These are phyloP conservation scores for Lapara coniferarum DNA, from an alignment of 2,888 invertebrate genomes.

Conservation along the genomic window DNA sequence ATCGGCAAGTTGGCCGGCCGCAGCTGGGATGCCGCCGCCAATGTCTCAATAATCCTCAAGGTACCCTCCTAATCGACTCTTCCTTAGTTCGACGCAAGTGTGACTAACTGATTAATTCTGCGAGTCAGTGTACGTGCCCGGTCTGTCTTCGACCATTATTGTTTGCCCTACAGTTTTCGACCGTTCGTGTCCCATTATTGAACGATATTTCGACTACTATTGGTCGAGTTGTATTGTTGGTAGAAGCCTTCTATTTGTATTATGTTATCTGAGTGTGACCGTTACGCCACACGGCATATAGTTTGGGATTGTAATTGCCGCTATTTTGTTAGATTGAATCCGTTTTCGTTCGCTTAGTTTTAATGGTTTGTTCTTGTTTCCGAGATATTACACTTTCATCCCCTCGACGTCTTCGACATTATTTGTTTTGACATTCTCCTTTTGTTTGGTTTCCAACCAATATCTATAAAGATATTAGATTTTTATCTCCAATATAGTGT, in stretches of 20 bases:
- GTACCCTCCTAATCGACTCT: slow-evolving; percentile 82
- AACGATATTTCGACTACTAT: slow-evolving; percentile 76
- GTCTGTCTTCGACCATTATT: slow-evolving; percentile 69
- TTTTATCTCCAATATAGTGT: slow-evolving; percentile 19
- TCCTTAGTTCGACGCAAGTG: slow-evolving; percentile 80
- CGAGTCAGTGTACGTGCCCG: slow-evolving; percentile 71
- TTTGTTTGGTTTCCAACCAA: slow-evolving; percentile 29
- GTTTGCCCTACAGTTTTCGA: slow-evolving; percentile 69
- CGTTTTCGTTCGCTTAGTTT: slow-evolving; percentile 62
- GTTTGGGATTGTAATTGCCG: slow-evolving; percentile 75
- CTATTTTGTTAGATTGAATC: slow-evolving; percentile 74
- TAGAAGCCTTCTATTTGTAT: slow-evolving; percentile 67
- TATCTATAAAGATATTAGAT: slow-evolving; percentile 24
- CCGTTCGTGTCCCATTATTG: slow-evolving; percentile 71
- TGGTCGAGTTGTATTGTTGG: slow-evolving; percentile 56
- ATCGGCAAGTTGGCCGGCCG: slow-evolving; percentile 74
- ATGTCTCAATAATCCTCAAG: slow-evolving; percentile 83
- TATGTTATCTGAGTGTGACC: slow-evolving; percentile 68
- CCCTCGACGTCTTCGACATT: slow-evolving; percentile 24
- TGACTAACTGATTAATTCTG: slow-evolving; percentile 83
- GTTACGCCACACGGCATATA: slow-evolving; percentile 65
- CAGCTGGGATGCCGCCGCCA: slow-evolving; percentile 75
- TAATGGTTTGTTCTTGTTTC: slow-evolving; percentile 60
- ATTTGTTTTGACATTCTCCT: slow-evolving; percentile 24
- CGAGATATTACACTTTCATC: slow-evolving; percentile 42